Percentiles rank a stretch among this genome's conserved stretches.
Evolutionary conservation across 1,140 invertebrate genomes (phyloP).

Genomic region (Plectrocnemia conspersa): DNA sequence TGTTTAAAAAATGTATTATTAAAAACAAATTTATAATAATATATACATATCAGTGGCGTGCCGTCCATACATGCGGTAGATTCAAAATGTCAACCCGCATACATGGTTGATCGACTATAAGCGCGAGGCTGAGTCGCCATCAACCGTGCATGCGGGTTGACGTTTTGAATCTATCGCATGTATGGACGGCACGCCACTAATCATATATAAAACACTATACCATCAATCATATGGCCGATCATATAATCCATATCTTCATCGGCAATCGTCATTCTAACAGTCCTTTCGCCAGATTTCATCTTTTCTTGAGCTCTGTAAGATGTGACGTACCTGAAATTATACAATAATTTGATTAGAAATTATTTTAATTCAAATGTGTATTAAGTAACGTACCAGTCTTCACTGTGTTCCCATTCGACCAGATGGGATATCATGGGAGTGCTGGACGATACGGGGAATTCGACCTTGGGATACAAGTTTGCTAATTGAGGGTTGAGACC

Average conservation of each 20-base stretch:
- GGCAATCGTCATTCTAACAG: slow-evolving; percentile 56
- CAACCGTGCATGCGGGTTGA: too few relatives aligned
- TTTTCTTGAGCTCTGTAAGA: slow-evolving; percentile 58
- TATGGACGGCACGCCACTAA: too few relatives aligned
- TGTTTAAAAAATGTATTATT: slow-evolving; percentile 35
- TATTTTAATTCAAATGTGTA: too few relatives aligned
- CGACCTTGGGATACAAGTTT: slow-evolving; percentile 58
- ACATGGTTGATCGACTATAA: too few relatives aligned
- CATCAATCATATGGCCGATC: slow-evolving; percentile 82
- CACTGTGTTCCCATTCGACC: slow-evolving; percentile 86
- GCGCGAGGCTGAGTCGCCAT: too few relatives aligned
- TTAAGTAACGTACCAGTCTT: slow-evolving; percentile 65
- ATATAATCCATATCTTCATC: slow-evolving; percentile 73
- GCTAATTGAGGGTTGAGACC: slow-evolving; percentile 47
- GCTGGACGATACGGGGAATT: slow-evolving; percentile 73
- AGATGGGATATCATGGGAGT: slow-evolving; percentile 74
- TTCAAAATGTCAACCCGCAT: too few relatives aligned
- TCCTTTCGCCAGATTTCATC: slow-evolving; percentile 60
- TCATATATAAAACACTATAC: too few relatives aligned
- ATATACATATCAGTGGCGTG: too few relatives aligned
- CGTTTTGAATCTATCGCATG: too few relatives aligned
- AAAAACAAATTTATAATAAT: too few relatives aligned
- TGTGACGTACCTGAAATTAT: slow-evolving; percentile 58
- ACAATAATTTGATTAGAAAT: too few relatives aligned
- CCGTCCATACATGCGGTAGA: too few relatives aligned